Percentiles rank a stretch among this genome's conserved stretches.
These are phyloP conservation scores for Enoplosus armatus DNA, from an alignment of 2,797 vertebrate species.

Conservation along the genomic window DNA sequence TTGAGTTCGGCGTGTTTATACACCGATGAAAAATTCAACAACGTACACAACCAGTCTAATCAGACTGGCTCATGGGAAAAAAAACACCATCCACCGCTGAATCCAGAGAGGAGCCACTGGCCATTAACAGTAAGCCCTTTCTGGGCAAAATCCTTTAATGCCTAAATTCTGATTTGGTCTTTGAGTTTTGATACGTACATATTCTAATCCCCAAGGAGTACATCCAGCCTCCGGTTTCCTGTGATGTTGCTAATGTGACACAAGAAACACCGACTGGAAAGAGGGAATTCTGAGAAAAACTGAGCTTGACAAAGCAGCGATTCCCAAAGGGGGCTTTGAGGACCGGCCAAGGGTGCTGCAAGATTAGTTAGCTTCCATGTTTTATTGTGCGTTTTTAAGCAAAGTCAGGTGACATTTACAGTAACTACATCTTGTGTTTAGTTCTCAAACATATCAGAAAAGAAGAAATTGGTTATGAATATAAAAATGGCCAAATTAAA, in stretches of 20 bases:
- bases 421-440: neutral
- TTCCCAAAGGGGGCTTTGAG: neutral
- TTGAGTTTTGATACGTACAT: neutral
- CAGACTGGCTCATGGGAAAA: conserved; percentile 8
- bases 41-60: conserved; percentile 39
- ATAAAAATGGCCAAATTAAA: neutral
- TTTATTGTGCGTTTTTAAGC: neutral
- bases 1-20: conserved; percentile 52
- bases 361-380: neutral
- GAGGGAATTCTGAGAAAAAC: neutral
- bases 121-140: neutral
- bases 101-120: conserved; percentile 5
- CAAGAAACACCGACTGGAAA: neutral
- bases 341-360: neutral
- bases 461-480: neutral
- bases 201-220: neutral
- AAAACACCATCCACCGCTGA: neutral
- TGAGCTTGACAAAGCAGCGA: neutral
- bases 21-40: conserved; percentile 43
- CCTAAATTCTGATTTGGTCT: conserved; percentile 23
- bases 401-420: neutral
- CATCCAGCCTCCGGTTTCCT: neutral
- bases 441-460: neutral
- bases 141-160: conserved; percentile 22
- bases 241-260: neutral